Base-by-base conservation (phyloP, 2,888 invertebrate genomes). In the Lysandra bellargus region DNA sequence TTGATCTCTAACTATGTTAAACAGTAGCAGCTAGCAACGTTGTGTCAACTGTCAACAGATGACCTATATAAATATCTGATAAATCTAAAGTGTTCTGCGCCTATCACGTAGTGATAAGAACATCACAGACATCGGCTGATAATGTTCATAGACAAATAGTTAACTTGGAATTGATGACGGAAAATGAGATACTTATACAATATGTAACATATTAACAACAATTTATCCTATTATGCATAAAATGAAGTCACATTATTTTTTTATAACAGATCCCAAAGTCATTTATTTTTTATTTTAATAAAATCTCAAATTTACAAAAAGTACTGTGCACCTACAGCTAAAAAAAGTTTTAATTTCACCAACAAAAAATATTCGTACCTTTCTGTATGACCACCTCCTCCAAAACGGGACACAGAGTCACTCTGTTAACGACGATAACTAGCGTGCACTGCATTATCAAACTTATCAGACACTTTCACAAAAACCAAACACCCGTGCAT, bases 361-460 rank as follows among this genome's bases (percentile, higher is more conserved):
- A 17, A 37, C 14, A 37, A 69, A 69, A 69, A 37, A 37, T 4
- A 69, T 64, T 0, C 7, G 44, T 82, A 94, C 93, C 93, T 88
- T 93, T 91, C 81, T 87, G 84, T 87, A 93, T 94, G 81, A 88
- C 82, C 76, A 90, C 87, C 85, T 91, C 92, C 85, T 92, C 93
- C 81, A 86, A 83, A 81, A 91, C 89, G 85, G 93, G 91, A 88
- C 92, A 93, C 90, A 94, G 85, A 86, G 89, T 88, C 84, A 94
- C 92, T 89, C 88, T 93, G 89, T 92, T 94, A 85, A 94, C 92
- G 83, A 94, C 92, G 83, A 94, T 94, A 81, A 94, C 94, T 86
- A 94, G 87, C 83, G 94, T 94, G 88, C 91, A 94, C 91, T 94
- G 94, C 94, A 94, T 94, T 85, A 88, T 91, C 84, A 84, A 86